phyloP scores from a whole-genome alignment of 2,797 vertebrate genomes.

The Danio kyathit region DNA sequence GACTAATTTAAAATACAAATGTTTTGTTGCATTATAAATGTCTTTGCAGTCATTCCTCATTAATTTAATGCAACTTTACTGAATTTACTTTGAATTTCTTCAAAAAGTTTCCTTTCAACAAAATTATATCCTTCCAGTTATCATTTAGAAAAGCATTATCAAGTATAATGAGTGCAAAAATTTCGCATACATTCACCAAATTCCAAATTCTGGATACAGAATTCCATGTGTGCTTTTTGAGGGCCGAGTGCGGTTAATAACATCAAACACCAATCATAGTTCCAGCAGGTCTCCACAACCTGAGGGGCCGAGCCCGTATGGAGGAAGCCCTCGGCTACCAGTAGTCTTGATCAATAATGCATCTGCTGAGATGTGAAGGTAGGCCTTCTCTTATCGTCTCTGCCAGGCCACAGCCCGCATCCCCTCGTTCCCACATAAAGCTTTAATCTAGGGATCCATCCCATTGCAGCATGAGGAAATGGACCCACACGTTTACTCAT shows the following conservation, averaged over 20 bases:
- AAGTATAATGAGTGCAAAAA: too few species aligned
- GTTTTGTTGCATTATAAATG: too few species aligned
- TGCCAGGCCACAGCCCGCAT: constrained; percentile 70
- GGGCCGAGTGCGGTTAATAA: constrained; percentile 22
- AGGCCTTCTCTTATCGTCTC: constrained; percentile 82
- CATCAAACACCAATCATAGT: constrained; percentile 19
- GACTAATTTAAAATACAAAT: too few species aligned
- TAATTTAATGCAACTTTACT: too few species aligned
- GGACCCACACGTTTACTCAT: constrained; percentile 47
- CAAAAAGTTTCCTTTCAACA: not conserved
- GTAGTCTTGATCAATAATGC: constrained; percentile 82
- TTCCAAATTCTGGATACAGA: constrained; percentile 14
- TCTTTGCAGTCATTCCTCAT: too few species aligned
- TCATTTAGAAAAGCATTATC: not conserved
- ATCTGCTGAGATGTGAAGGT: constrained; percentile 77
- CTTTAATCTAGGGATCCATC: constrained; percentile 80
- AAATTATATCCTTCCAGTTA: not conserved
- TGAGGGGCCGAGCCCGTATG: constrained; percentile 63
- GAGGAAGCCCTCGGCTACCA: constrained; percentile 72
- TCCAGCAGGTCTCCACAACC: constrained; percentile 57
- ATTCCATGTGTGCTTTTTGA: not conserved
- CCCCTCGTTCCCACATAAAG: constrained; percentile 64
- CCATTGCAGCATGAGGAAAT: constrained; percentile 53
- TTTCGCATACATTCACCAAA: constrained; percentile 16
- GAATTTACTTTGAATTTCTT: not conserved